Evolutionary conservation across 1,140 invertebrate genomes (phyloP).

Genomic region (Apis mellifera): Amel_HAv3.1 CM009944.2:9364501-9365000

Average conservation of each 20-base stretch:
- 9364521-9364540: too few relatives aligned
- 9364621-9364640: neutral
- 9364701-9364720: slow-evolving; percentile 7
- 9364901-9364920: too few relatives aligned
- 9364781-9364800: slow-evolving; percentile 59
- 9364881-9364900: too few relatives aligned
- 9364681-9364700: neutral
- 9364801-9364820: slow-evolving; percentile 56
- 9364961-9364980: neutral
- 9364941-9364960: neutral
- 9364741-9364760: slow-evolving; percentile 59
- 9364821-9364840: slow-evolving; percentile 66
- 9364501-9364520: neutral
- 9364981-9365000: neutral
- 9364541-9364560: neutral
- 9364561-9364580: too few relatives aligned
- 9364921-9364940: neutral
- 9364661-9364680: neutral
- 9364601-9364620: too few relatives aligned
- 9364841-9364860: slow-evolving; percentile 62
- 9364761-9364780: slow-evolving; percentile 60
- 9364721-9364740: slow-evolving; percentile 36
- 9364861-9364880: slow-evolving; percentile 42
- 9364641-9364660: neutral
- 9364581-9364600: neutral